Evolutionary conservation across 2,113 vertebrate genomes (phyloP).

Genomic region (Paedocypris sp.): DNA sequence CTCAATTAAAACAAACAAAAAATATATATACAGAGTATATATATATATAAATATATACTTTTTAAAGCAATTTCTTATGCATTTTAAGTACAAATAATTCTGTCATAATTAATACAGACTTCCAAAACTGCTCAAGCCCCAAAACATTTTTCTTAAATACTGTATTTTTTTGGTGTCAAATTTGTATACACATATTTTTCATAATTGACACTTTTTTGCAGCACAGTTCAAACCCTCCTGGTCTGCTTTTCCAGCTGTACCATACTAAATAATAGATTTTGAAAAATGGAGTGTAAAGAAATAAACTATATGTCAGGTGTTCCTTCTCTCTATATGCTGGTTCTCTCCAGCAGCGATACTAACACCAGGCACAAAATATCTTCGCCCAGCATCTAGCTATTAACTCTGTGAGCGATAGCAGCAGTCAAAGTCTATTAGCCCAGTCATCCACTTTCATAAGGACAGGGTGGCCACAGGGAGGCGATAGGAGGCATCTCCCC

Average conservation of each 20-base stretch:
- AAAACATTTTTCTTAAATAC: too few relatives aligned
- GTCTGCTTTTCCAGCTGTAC: background rate
- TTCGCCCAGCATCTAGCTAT: slow-evolving; percentile 44
- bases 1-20: too few relatives aligned
- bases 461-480: slow-evolving; percentile 52
- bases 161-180: too few relatives aligned
- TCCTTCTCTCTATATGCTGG: background rate
- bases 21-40: too few relatives aligned
- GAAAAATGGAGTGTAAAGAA: background rate
- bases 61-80: too few relatives aligned
- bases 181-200: too few relatives aligned
- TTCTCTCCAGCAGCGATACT: background rate
- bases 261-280: background rate
- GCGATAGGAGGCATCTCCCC: slow-evolving; percentile 39
- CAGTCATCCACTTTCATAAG: slow-evolving; percentile 65
- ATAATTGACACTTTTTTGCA: too few relatives aligned
- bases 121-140: too few relatives aligned
- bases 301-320: background rate
- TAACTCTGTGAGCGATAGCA: slow-evolving; percentile 66
- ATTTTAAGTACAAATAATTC: too few relatives aligned
- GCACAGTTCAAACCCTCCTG: background rate
- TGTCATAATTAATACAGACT: too few relatives aligned
- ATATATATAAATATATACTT: too few relatives aligned
- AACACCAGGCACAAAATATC: slow-evolving; percentile 12
- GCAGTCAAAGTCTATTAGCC: slow-evolving; percentile 66